These are phyloP conservation scores for Kryptolebias ocellatus DNA, from an alignment of 2,797 vertebrate species.

Conservation along the genomic window DNA sequence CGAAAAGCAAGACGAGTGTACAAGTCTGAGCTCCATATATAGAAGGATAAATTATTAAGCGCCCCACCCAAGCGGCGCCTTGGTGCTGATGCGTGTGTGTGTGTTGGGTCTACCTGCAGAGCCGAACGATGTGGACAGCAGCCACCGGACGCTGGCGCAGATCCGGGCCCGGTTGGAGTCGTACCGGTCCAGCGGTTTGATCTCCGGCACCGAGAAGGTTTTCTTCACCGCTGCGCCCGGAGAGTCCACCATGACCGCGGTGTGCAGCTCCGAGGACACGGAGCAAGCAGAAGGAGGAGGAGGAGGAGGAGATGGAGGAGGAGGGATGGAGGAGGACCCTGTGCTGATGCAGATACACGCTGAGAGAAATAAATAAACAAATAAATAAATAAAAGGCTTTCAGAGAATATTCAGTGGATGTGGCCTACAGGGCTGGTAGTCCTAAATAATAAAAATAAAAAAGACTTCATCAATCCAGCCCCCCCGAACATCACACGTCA, in stretches of 20 bases:
- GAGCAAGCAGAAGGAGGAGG: constrained; percentile 29
- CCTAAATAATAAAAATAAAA: too few relatives aligned
- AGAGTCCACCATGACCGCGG: constrained; percentile 84
- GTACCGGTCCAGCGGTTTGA: constrained; percentile 90
- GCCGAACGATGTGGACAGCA: constrained; percentile 85
- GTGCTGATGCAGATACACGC: constrained; percentile 37
- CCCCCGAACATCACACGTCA: constrained; percentile 32
- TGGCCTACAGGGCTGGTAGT: too few relatives aligned
- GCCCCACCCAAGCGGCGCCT: constrained; percentile 67
- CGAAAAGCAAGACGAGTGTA: neutral
- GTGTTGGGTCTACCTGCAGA: constrained; percentile 80
- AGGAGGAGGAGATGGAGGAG: constrained; percentile 29
- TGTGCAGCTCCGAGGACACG: constrained; percentile 37
- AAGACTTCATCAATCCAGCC: constrained; percentile 6
- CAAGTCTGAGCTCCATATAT: constrained; percentile 19
- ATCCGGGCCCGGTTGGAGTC: constrained; percentile 86
- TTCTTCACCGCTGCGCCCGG: constrained; percentile 76
- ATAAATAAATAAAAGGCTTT: neutral
- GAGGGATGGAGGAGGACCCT: constrained; percentile 45
- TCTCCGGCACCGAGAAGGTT: constrained; percentile 87
- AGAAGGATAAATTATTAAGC: constrained; percentile 29
- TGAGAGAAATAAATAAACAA: neutral
- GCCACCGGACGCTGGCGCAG: constrained; percentile 88
- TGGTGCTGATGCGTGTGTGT: neutral
- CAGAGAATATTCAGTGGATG: too few relatives aligned